phyloP scores from a whole-genome alignment of 64 coral and sea anemone species.

The Pachyseris speciosa region DNA sequence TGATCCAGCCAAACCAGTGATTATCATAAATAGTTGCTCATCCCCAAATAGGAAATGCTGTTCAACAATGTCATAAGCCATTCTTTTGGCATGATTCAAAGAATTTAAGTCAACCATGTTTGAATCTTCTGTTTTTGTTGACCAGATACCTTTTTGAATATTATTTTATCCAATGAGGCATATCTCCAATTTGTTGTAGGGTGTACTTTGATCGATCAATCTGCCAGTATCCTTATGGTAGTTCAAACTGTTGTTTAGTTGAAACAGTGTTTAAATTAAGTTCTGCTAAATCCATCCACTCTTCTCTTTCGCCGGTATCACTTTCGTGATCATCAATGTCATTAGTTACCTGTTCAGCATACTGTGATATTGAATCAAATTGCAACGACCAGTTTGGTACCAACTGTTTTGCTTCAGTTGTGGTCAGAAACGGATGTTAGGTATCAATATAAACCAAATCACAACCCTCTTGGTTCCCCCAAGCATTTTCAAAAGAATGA shows the following conservation, averaged over 20 bases:
- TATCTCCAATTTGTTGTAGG: conserved; percentile 32
- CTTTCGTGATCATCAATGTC: background rate
- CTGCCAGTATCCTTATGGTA: background rate
- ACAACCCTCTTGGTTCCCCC: background rate
- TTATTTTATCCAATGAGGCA: conserved; percentile 47
- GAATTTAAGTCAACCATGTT: background rate
- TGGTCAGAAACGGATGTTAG: background rate
- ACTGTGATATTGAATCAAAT: background rate
- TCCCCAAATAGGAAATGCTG: background rate
- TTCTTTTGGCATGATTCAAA: background rate
- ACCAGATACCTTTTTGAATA: background rate
- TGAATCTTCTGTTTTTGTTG: background rate
- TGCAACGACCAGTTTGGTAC: conserved; percentile 7
- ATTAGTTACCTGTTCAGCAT: background rate
- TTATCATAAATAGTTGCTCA: conserved; percentile 16
- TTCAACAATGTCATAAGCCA: conserved; percentile 33
- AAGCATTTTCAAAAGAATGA: background rate
- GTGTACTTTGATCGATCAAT: background rate
- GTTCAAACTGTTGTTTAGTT: background rate
- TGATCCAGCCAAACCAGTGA: conserved; percentile 51
- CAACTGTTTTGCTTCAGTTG: background rate
- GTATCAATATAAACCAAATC: background rate
- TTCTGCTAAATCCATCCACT: conserved; percentile 27
- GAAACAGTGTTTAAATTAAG: background rate
- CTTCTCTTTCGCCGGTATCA: background rate